These are phyloP conservation scores for Lissocephala sabroskyi DNA, from an alignment of 2,888 invertebrate species.

Conservation along the genomic window DNA sequence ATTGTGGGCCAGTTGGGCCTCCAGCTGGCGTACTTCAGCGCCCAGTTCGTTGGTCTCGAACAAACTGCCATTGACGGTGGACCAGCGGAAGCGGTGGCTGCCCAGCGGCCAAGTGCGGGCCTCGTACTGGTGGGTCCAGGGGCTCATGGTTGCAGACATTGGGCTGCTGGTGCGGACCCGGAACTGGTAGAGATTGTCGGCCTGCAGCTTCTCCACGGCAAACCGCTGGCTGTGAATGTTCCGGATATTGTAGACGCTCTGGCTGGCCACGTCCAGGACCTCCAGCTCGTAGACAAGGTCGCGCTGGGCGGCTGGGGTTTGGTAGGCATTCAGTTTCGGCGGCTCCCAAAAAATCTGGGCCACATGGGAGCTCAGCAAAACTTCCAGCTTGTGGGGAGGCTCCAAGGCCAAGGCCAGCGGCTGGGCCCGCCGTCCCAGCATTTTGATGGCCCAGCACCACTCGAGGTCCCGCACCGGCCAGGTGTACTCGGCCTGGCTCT, in stretches of 20 bases:
- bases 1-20: conserved; percentile 3
- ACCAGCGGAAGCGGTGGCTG: conserved; percentile 59
- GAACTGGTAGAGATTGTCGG: conserved; percentile 84
- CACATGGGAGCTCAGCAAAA: conserved; percentile 82
- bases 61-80: conserved; percentile 83
- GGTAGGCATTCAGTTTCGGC: conserved; percentile 77
- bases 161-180: conserved; percentile 83
- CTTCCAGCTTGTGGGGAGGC: conserved; percentile 85
- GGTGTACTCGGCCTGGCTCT: conserved; percentile 13
- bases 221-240: conserved; percentile 77
- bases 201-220: conserved; percentile 80
- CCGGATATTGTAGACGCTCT: conserved; percentile 62
- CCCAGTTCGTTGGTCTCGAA: conserved; percentile 88
- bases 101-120: conserved; percentile 64
- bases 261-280: conserved; percentile 67
- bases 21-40: conserved; percentile 73
- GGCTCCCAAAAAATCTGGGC: conserved; percentile 88
- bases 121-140: conserved; percentile 44
- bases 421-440: conserved; percentile 68
- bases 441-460: conserved; percentile 34
- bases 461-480: conserved; percentile 28
- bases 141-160: conserved; percentile 73
- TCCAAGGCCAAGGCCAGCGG: conserved; percentile 86
- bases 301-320: conserved; percentile 75
- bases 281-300: conserved; percentile 70